Evolutionary conservation across 1,140 invertebrate species (phyloP), one percentile per base, ranked within the genome.

Genomic region (Hypsibius dujardini): DNA sequence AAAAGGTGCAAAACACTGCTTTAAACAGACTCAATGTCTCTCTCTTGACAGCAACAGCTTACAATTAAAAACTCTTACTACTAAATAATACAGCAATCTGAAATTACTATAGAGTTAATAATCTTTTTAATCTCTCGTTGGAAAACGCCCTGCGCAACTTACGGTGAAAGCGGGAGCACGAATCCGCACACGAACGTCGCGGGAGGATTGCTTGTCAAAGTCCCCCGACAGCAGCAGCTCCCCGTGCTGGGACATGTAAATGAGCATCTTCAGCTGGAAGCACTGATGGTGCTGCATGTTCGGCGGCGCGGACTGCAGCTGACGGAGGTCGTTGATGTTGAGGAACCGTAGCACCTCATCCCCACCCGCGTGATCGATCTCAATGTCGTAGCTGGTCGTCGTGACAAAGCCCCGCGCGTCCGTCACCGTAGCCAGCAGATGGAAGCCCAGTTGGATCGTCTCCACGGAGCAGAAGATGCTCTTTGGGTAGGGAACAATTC

Each of bases 401-500:
- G 3, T 42, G 7, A 67, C 62, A 42, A 7, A 12, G 12, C 62
- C 7, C 7, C 42, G 7, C 62, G 7, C 7, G 42, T 42, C 45
- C 12, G 7, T 7, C 62, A 42, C 42, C 12, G 62, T 67, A 3
- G 62, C 7, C 42, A 67, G 42, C 3, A 42, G 12, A 42, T 67
- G 62, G 62, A 67, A 67, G 12, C 62, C 62, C 62, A 67, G 42
- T 7, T 67, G 62, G 62, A 67, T 42, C 12, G 42, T 67, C 62
- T 67, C 62, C 62, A 67, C 62, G 7, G 62, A 67, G 42, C 62
- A 67, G 62, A 67, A 67, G 42, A 67, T 67, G 62, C 62, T 42
- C 62, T 67, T n/a, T n/a, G n/a, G n/a, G n/a, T n/a, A n/a, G n/a
- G n/a, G n/a, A n/a, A n/a, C n/a, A n/a, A n/a, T n/a, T n/a, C n/a